Conservation (phyloP, 1,140 invertebrate genomes). For the Stegodyphus dumicola region DNA sequence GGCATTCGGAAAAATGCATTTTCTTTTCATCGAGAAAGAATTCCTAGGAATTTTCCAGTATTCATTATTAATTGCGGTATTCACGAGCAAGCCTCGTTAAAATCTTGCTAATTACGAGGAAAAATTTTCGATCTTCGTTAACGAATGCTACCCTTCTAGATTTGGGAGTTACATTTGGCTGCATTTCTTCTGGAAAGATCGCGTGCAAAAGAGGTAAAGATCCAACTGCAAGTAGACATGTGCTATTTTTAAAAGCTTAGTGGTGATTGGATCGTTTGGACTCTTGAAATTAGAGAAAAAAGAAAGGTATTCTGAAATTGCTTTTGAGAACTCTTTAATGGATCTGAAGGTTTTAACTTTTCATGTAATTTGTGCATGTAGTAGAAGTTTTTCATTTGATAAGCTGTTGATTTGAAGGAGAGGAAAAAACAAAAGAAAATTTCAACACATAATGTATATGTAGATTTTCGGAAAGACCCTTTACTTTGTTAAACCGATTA, state of each 20-base stretch:
- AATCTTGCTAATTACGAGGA: slow-evolving; percentile 39
- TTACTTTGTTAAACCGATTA: too few relatives aligned
- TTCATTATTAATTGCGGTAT: slow-evolving; percentile 35
- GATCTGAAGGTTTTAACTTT: too few relatives aligned
- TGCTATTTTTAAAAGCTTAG: neutral
- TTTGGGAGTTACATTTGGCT: slow-evolving; percentile 12
- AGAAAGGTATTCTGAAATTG: too few relatives aligned
- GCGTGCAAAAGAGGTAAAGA: neutral
- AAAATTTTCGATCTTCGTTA: slow-evolving; percentile 32
- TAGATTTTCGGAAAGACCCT: too few relatives aligned
- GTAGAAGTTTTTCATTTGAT: too few relatives aligned
- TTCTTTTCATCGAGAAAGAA: slow-evolving; percentile 12
- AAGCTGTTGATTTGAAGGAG: too few relatives aligned
- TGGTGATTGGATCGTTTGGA: neutral
- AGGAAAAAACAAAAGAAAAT: too few relatives aligned
- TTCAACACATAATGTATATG: too few relatives aligned
- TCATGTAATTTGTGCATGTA: too few relatives aligned
- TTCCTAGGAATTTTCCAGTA: slow-evolving; percentile 23
- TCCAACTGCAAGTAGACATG: neutral
- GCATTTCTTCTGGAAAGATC: neutral
- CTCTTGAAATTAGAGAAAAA: neutral
- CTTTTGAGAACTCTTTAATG: too few relatives aligned
- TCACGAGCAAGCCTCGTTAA: slow-evolving; percentile 33
- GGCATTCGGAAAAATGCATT: neutral
- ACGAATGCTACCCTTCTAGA: slow-evolving; percentile 1